Evolutionary conservation across 2,113 vertebrate genomes (phyloP).

Genomic region (Gallinago undulata): DNA sequence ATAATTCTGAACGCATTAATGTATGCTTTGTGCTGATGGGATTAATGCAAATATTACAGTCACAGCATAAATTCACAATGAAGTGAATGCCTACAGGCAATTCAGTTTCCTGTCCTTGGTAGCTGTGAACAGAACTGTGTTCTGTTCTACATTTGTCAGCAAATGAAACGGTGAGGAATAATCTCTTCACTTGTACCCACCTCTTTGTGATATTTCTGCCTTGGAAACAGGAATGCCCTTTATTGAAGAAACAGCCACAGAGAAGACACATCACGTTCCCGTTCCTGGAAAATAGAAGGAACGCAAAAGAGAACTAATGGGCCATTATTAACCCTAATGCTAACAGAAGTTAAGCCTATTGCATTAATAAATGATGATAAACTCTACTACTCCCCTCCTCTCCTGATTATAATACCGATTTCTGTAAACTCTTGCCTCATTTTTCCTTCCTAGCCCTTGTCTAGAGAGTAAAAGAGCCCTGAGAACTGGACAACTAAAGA

Average conservation of each 20-base stretch:
- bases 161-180: constrained; percentile 48
- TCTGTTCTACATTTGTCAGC: constrained; percentile 48
- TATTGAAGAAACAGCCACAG: not conserved
- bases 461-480: not conserved
- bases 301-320: not conserved
- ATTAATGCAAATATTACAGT: constrained; percentile 66
- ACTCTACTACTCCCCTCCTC: not conserved
- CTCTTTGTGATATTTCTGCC: constrained; percentile 17
- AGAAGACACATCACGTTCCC: not conserved
- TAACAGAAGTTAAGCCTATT: constrained; percentile 1
- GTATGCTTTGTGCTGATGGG: constrained; percentile 49
- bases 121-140: constrained; percentile 28
- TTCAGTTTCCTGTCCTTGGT: constrained; percentile 39
- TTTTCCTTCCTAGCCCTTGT: not conserved
- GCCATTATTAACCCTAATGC: not conserved
- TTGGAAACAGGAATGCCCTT: not conserved
- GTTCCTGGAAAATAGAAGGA: not conserved
- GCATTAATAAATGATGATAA: constrained; percentile 1
- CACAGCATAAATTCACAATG: constrained; percentile 57
- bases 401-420: not conserved
- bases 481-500: not conserved
- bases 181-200: constrained; percentile 29
- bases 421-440: not conserved
- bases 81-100: constrained; percentile 60
- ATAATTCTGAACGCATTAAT: constrained; percentile 57